phyloP scores from a whole-genome alignment of 2,888 invertebrate genomes.

The Plebejus argus region DNA sequence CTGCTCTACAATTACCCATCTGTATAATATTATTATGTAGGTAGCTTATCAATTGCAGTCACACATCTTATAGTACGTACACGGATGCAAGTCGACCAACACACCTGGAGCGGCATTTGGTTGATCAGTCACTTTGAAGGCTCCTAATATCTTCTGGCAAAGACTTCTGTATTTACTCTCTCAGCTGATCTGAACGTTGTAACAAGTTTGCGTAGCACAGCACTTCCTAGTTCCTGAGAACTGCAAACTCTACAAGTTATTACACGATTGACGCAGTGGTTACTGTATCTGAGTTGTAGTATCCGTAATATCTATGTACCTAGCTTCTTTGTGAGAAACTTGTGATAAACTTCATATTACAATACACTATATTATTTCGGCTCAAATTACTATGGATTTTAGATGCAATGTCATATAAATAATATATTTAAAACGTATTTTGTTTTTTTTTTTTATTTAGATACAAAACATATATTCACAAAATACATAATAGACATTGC shows the following conservation, averaged over 20 bases:
- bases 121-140: conserved; percentile 8
- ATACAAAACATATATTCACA: no score
- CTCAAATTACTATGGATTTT: no score
- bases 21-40: no score
- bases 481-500: neutral
- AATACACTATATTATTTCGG: no score
- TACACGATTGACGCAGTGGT: neutral
- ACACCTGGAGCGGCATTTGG: neutral
- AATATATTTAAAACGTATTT: no score
- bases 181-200: neutral
- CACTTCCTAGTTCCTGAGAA: neutral
- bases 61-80: no score
- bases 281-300: neutral
- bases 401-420: no score
- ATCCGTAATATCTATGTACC: neutral
- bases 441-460: no score
- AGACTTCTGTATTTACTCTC: neutral
- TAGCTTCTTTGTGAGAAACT: neutral
- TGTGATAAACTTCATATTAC: no score
- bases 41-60: no score
- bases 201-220: conserved; percentile 6
- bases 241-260: neutral
- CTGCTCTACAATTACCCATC: no score
- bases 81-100: no score
- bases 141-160: conserved; percentile 10